Evolutionary conservation across 2,888 invertebrate species (phyloP).

Genomic region (Drosophila acutilabella): DNA sequence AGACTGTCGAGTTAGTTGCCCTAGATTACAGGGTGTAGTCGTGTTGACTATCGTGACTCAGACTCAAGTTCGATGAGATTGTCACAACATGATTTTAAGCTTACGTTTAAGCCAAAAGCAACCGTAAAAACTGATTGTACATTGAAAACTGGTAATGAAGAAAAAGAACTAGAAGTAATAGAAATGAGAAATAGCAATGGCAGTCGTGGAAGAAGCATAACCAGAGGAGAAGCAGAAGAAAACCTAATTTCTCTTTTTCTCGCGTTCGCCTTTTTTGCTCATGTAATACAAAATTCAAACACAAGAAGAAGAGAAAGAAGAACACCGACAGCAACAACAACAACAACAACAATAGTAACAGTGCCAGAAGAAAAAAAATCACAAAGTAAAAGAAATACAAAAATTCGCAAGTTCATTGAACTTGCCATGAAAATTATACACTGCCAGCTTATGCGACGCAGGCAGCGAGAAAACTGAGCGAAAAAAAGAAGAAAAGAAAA

Average conservation of each 20-base stretch:
- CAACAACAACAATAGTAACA: conserved; percentile 23
- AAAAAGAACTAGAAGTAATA: conserved; percentile 12
- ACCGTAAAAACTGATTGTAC: conserved; percentile 16
- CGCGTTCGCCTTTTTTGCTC: conserved; percentile 36
- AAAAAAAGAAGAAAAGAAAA: background rate
- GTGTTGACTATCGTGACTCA: background rate
- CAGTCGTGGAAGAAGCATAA: conserved; percentile 7
- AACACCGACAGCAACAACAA: background rate
- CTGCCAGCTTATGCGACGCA: conserved; percentile 46
- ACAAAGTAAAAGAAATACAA: conserved; percentile 36
- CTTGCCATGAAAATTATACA: conserved; percentile 76
- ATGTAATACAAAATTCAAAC: conserved; percentile 53
- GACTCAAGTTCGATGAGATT: background rate
- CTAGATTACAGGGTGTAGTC: background rate
- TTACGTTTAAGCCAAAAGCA: conserved; percentile 17
- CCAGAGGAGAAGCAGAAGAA: conserved; percentile 39
- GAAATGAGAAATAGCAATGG: conserved; percentile 27
- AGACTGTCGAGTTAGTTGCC: background rate
- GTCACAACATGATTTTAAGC: conserved; percentile 13
- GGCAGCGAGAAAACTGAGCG: conserved; percentile 49
- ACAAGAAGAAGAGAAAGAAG: conserved; percentile 21
- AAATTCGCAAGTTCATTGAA: conserved; percentile 83
- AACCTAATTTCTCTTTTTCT: conserved; percentile 67
- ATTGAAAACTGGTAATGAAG: conserved; percentile 49
- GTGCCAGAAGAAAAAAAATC: conserved; percentile 20